phyloP scores from a whole-genome alignment of 2,113 vertebrate species.

The Helogale parvula region DNA sequence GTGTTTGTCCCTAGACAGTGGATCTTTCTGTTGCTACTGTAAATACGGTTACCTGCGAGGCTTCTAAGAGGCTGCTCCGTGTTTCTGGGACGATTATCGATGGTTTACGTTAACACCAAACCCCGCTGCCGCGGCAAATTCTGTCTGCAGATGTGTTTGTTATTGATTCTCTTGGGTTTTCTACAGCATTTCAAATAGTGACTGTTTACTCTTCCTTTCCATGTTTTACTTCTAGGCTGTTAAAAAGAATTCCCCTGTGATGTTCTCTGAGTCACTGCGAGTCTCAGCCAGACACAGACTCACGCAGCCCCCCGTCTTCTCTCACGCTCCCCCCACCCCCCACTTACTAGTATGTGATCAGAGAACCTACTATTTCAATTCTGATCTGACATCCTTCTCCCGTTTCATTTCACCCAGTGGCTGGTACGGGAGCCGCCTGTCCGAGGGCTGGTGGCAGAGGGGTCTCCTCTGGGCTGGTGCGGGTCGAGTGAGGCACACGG shows the following conservation, averaged over 20 bases:
- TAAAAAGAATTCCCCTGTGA: neutral
- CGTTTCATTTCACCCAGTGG: rapidly evolving
- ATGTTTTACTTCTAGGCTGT: neutral
- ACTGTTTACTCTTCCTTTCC: neutral
- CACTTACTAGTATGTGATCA: rapidly evolving
- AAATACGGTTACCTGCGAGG: neutral
- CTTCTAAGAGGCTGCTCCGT: neutral
- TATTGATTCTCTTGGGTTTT: neutral
- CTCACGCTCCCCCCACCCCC: rapidly evolving
- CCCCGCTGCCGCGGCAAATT: rapidly evolving
- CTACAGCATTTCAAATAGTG: neutral
- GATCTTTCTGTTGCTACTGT: neutral
- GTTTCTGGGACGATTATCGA: neutral
- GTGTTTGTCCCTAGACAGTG: neutral
- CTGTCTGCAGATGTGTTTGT: neutral
- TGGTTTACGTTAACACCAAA: rapidly evolving
- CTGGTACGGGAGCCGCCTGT: rapidly evolving
- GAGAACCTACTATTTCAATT: rapidly evolving
- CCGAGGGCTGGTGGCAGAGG: rapidly evolving
- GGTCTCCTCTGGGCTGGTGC: rapidly evolving
- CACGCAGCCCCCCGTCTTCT: rapidly evolving
- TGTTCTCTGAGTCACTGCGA: neutral
- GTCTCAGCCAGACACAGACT: neutral
- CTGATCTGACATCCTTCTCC: neutral
- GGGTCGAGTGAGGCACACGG: neutral